phyloP scores from a whole-genome alignment of 2,888 invertebrate genomes.

The Lysandra coridon region DNA sequence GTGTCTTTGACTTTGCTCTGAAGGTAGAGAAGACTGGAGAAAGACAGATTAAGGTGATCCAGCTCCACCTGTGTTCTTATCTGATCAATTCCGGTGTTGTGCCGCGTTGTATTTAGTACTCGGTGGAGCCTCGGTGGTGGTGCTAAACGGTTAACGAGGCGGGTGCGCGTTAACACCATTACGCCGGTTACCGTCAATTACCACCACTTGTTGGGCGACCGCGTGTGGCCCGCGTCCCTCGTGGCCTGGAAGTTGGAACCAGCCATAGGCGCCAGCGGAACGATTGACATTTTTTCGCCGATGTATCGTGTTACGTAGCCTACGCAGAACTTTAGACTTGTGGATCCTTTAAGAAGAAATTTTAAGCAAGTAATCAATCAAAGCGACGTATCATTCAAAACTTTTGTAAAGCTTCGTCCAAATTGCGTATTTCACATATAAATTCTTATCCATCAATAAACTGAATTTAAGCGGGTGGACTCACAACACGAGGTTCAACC shows the following conservation, averaged over 20 bases:
- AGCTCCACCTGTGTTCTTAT: not conserved
- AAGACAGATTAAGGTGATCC: not conserved
- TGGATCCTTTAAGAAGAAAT: not conserved
- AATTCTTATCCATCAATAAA: not conserved
- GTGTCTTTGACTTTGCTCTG: too few species aligned
- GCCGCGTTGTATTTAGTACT: not conserved
- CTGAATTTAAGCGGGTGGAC: not conserved
- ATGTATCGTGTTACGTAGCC: not conserved
- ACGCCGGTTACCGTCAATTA: constrained; percentile 25
- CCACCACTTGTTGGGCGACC: constrained; percentile 20
- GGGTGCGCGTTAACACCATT: constrained; percentile 22
- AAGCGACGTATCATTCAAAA: not conserved
- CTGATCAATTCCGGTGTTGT: not conserved
- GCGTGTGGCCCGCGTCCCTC: constrained; percentile 15
- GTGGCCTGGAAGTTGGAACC: not conserved
- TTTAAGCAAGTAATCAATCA: not conserved
- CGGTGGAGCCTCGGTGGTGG: not conserved
- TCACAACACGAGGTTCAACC: not conserved
- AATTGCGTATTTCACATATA: not conserved
- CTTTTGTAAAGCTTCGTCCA: not conserved
- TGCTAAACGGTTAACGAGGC: constrained; percentile 17
- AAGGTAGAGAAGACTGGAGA: not conserved
- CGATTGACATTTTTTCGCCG: not conserved
- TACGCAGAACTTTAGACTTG: not conserved
- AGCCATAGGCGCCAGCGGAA: not conserved